Evolutionary conservation across 2,113 vertebrate genomes (phyloP).

Genomic region (Antechinus stuartii): DNA sequence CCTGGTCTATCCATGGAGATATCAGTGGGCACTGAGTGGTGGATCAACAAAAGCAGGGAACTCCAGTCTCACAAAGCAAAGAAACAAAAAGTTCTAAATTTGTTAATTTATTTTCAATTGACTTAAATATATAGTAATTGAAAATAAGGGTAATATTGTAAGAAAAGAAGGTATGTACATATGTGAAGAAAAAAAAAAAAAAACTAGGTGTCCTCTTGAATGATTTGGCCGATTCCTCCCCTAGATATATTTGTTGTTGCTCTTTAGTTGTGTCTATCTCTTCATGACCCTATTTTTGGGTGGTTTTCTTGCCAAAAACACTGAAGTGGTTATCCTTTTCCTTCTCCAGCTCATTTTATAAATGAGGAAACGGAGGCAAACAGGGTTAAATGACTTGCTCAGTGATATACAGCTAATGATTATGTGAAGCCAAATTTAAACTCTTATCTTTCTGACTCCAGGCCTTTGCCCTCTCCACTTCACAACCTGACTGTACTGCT

Average conservation of each 20-base stretch:
- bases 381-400: background rate
- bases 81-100: background rate
- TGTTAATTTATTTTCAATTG: background rate
- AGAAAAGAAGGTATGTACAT: background rate
- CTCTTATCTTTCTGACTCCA: background rate
- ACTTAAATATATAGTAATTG: background rate
- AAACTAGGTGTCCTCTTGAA: background rate
- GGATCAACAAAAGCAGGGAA: background rate
- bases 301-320: background rate
- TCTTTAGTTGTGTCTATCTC: background rate
- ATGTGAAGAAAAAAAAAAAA: background rate
- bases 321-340: background rate
- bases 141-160: background rate
- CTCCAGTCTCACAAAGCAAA: background rate
- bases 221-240: background rate
- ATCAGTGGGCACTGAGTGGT: background rate
- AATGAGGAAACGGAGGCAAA: background rate
- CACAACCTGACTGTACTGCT: background rate
- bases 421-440: background rate
- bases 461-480: background rate
- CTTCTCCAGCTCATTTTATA: background rate
- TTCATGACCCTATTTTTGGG: background rate
- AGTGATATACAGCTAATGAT: background rate
- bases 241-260: background rate
- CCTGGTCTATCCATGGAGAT: background rate